Evolutionary conservation across 2,888 invertebrate species (phyloP).

Genomic region (Melitaea athalia): DNA sequence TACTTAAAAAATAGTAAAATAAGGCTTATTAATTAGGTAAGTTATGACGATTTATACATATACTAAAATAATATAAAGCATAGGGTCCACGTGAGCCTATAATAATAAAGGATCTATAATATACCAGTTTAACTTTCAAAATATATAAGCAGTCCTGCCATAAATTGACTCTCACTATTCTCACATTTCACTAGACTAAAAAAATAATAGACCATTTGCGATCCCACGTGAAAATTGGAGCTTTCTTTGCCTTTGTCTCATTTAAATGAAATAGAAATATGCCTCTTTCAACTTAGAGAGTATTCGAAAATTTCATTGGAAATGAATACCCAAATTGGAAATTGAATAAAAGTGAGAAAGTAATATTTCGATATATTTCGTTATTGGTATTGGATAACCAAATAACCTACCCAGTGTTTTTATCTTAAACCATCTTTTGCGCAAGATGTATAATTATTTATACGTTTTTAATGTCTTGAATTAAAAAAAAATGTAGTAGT

Average conservation of each 20-base stretch:
- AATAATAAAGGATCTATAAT: not conserved
- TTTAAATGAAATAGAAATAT: conserved; percentile 11
- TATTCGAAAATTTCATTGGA: conserved; percentile 10
- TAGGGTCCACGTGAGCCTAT: not conserved
- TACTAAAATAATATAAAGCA: too few species aligned
- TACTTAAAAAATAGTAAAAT: too few species aligned
- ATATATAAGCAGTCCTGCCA: not conserved
- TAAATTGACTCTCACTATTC: not conserved
- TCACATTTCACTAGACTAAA: not conserved
- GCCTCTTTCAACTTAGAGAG: not conserved
- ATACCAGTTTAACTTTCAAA: not conserved
- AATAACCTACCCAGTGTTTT: too few species aligned
- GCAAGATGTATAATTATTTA: too few species aligned
- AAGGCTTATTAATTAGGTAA: too few species aligned
- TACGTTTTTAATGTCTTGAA: too few species aligned
- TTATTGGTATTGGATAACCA: not conserved
- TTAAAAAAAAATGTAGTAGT: too few species aligned
- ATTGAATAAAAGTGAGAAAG: conserved; percentile 6
- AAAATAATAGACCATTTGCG: not conserved
- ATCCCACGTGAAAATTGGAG: conserved; percentile 5
- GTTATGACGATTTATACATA: too few species aligned
- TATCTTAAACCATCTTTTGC: too few species aligned
- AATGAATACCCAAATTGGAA: conserved; percentile 7
- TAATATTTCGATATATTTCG: not conserved
- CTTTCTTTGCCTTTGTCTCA: conserved; percentile 9